Evolutionary conservation across 2,797 vertebrate genomes (phyloP), one percentile per base, ranked within the genome.

Genomic region (Micropoecilia bifurca): DNA sequence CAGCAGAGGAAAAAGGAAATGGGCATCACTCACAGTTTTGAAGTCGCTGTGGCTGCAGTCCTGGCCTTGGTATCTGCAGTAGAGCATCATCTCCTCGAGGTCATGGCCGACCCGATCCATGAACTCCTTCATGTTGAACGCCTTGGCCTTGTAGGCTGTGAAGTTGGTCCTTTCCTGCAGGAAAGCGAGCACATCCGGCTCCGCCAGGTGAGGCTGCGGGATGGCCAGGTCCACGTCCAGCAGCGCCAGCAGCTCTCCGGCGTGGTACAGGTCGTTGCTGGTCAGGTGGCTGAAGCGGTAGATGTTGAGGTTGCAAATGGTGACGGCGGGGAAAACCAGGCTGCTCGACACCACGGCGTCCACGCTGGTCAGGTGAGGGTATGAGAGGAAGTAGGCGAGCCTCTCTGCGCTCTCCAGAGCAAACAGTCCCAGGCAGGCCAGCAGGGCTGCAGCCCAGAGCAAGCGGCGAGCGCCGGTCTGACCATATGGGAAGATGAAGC

Each of bases 71-170:
- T 97, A 99, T 86, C 97, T 98, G 92, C 98, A 99, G 92, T 98
- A 99, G 12, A 99, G 96, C 97, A 99, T 97, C 98, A 99, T 99
- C 89, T 99, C 98, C 91, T 97, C 96, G 80, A 99, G 95, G 93
- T 99, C 98, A 0, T 99, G 98, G 80, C 98, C 98, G 46, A 98
- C 97, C 0, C 98, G 95, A 0, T 98, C 97, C 9, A 97, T 95
- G 94, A 99, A 99, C 95, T 99, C 98, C 87, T 95, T 96, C 98
- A 99, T 99, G 96, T 96, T 97, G 95, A 99, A 99, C 55, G 96
- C 93, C 87, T 97, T 98, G 66, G 98, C 98, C 84, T 95, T 97
- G 89, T 99, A 99, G 85, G 97, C 96, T 25, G 96, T 98, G 92
- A 99, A 99, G 95, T 99, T 98, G 91, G 98, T 94, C 83, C 96